Evolutionary conservation across 1,140 invertebrate species (phyloP).

Genomic region (Kradibia gibbosae): DNA sequence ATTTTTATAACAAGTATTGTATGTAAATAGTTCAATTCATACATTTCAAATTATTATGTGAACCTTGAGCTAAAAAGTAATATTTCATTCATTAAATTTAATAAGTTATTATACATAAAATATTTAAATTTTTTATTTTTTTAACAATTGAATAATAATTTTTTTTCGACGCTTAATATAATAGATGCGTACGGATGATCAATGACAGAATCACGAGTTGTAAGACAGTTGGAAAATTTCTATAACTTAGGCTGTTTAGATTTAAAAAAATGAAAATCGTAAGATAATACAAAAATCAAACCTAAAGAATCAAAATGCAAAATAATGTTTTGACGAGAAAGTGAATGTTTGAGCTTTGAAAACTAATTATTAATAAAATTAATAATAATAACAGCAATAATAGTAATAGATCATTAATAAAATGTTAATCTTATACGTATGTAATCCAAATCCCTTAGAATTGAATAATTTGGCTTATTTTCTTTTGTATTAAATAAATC

Average conservation of each 20-base stretch:
- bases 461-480: neutral
- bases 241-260: too few relatives aligned
- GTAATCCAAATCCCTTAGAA: neutral
- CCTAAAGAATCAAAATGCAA: neutral
- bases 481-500: neutral
- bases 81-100: conserved; percentile 20
- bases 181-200: neutral
- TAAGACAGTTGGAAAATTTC: neutral
- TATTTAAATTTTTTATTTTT: neutral
- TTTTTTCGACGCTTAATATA: neutral
- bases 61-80: conserved; percentile 39
- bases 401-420: neutral
- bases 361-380: neutral
- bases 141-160: neutral
- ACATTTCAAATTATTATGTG: conserved; percentile 29
- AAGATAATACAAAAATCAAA: neutral
- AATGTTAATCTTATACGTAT: neutral
- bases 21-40: conserved; percentile 40
- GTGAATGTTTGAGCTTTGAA: neutral
- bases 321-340: neutral
- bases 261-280: neutral
- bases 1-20: conserved; percentile 37
- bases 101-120: neutral
- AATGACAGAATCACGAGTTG: too few relatives aligned
- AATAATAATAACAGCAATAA: neutral